Conservation (phyloP, 2,888 invertebrate species). For the Campaea margaritaria region DNA sequence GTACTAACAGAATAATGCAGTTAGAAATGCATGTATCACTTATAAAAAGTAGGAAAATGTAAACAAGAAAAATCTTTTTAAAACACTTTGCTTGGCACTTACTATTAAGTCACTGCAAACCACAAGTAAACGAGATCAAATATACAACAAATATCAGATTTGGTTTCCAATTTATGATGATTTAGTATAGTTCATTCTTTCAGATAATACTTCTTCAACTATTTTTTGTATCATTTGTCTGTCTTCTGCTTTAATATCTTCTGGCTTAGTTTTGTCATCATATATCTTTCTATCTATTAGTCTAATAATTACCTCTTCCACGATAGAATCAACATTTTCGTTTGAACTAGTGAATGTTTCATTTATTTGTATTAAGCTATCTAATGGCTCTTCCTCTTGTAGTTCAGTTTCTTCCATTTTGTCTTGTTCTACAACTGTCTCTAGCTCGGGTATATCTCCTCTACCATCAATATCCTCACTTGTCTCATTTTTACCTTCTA, state of each 20-base stretch:
- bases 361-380: constrained; percentile 41
- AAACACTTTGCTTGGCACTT: constrained; percentile 4
- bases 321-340: constrained; percentile 75
- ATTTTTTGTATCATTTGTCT: constrained; percentile 77
- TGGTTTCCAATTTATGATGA: constrained; percentile 43
- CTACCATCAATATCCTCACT: constrained; percentile 58
- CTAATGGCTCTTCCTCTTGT: constrained; percentile 32
- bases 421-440: constrained; percentile 43
- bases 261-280: constrained; percentile 80
- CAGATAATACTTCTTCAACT: constrained; percentile 77
- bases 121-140: constrained; percentile 34
- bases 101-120: constrained; percentile 14
- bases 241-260: constrained; percentile 77
- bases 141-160: constrained; percentile 27
- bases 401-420: constrained; percentile 35
- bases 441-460: constrained; percentile 67
- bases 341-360: constrained; percentile 53
- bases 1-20: constrained; percentile 9
- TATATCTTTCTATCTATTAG: constrained; percentile 82
- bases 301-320: constrained; percentile 78
- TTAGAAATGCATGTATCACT: constrained; percentile 24
- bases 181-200: constrained; percentile 72
- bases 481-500: constrained; percentile 42
- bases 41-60: background rate
- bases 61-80: background rate